Evolutionary conservation across 2,888 invertebrate genomes (phyloP).

Genomic region (Cryptocheilus praepositus): DNA sequence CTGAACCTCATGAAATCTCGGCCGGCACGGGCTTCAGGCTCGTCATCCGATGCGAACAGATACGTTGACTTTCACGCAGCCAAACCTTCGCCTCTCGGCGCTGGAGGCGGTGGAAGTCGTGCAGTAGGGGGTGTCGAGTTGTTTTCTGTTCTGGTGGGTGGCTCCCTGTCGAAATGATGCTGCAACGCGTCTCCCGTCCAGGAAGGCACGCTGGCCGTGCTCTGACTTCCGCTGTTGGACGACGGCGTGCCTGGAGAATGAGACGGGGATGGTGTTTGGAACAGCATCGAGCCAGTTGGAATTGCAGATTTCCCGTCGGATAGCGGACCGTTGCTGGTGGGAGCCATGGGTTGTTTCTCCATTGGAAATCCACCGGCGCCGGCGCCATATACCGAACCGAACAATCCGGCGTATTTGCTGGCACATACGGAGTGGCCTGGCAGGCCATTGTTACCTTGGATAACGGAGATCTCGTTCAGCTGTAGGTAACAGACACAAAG

Average conservation of each 20-base stretch:
- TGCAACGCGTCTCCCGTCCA: constrained; percentile 77
- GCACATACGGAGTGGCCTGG: constrained; percentile 76
- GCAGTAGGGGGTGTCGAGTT: constrained; percentile 73
- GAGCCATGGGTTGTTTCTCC: constrained; percentile 76
- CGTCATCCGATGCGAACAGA: constrained; percentile 15
- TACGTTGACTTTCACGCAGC: constrained; percentile 77
- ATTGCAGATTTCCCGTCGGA: constrained; percentile 63
- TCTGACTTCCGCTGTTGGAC: constrained; percentile 70
- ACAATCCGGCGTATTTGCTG: constrained; percentile 84
- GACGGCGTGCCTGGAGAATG: constrained; percentile 74
- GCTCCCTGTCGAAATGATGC: constrained; percentile 78
- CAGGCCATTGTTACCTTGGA: constrained; percentile 84
- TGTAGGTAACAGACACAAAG: constrained; percentile 70
- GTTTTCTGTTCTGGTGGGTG: constrained; percentile 71
- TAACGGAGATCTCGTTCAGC: constrained; percentile 88
- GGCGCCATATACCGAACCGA: constrained; percentile 83
- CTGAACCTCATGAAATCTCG: constrained; percentile 1
- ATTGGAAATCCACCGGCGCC: constrained; percentile 74
- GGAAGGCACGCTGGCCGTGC: constrained; percentile 75
- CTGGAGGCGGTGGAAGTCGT: constrained; percentile 80
- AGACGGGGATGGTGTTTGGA: constrained; percentile 71
- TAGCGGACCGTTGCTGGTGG: constrained; percentile 74
- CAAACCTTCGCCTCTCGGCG: constrained; percentile 82
- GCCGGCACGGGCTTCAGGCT: neutral
- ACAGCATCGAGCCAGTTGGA: constrained; percentile 71